Evolutionary conservation across 2,113 vertebrate species (phyloP).

Genomic region (Panthera uncia): DNA sequence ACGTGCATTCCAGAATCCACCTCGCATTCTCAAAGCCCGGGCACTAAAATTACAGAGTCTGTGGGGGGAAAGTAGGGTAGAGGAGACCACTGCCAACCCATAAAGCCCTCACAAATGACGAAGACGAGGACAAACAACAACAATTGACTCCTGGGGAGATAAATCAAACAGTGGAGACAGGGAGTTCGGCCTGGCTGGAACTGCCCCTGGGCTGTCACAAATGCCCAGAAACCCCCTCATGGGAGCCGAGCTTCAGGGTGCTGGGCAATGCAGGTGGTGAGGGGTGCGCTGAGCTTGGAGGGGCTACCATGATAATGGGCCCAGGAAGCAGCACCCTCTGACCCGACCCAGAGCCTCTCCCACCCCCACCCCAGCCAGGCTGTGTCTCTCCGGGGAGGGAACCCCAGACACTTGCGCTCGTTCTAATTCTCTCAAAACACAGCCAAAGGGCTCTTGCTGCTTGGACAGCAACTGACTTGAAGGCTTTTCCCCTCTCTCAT

Average conservation of each 20-base stretch:
- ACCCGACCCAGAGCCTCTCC: background rate
- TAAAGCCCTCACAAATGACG: background rate
- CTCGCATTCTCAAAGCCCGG: slow-evolving; percentile 9
- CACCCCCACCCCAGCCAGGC: too few species aligned
- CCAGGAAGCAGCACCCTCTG: background rate
- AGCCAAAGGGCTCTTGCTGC: background rate
- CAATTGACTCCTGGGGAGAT: background rate
- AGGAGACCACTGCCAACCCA: background rate
- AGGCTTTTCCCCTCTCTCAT: background rate
- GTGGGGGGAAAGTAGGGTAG: background rate
- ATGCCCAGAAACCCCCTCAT: background rate
- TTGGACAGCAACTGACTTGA: background rate
- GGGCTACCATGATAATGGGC: accelerated
- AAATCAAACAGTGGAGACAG: background rate
- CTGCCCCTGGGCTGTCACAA: background rate
- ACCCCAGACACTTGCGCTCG: background rate
- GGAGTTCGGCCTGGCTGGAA: background rate
- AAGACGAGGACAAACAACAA: background rate
- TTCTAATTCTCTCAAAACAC: background rate
- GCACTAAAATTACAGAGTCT: background rate
- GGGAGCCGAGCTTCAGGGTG: background rate
- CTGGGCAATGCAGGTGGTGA: accelerated
- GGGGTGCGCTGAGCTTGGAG: accelerated
- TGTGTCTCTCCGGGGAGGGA: background rate
- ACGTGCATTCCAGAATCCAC: background rate